Conservation (phyloP, 2,888 invertebrate species). For the Nemotelus nigrinus region DNA sequence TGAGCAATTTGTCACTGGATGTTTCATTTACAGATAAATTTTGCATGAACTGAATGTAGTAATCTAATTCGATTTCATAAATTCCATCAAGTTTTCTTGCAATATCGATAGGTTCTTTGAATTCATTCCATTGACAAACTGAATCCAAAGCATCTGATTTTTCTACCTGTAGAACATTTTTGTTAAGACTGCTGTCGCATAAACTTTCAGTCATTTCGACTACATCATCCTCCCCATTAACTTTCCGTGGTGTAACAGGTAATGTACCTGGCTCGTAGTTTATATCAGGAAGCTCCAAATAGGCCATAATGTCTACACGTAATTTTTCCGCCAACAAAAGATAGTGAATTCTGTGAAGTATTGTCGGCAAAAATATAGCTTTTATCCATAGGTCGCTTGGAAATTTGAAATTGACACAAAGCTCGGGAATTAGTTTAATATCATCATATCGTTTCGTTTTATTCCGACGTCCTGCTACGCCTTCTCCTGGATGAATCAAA, state of each 20-base stretch:
- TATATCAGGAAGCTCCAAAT: slow-evolving; percentile 54
- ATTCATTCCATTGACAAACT: slow-evolving; percentile 56
- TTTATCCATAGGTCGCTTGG: slow-evolving; percentile 86
- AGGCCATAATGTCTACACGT: slow-evolving; percentile 62
- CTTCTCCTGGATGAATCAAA: slow-evolving; percentile 56
- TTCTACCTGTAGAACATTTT: neutral
- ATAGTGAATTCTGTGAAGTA: slow-evolving; percentile 75
- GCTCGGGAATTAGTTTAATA: slow-evolving; percentile 86
- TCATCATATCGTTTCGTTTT: slow-evolving; percentile 57
- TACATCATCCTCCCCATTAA: neutral
- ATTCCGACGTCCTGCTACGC: slow-evolving; percentile 59
- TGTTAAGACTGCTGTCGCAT: neutral
- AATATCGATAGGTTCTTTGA: slow-evolving; percentile 75
- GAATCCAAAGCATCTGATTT: slow-evolving; percentile 4
- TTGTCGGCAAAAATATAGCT: slow-evolving; percentile 82
- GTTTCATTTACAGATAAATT: neutral
- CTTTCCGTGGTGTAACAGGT: slow-evolving; percentile 56
- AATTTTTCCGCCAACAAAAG: slow-evolving; percentile 61
- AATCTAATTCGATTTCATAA: slow-evolving; percentile 75
- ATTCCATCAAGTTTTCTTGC: slow-evolving; percentile 69
- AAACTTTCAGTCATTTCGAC: neutral
- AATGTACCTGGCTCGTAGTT: slow-evolving; percentile 58
- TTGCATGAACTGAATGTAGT: slow-evolving; percentile 73
- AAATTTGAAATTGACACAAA: slow-evolving; percentile 78
- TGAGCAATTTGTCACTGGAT: neutral